Conservation (phyloP, 2,113 vertebrate genomes). For the Sapajus apella region DNA sequence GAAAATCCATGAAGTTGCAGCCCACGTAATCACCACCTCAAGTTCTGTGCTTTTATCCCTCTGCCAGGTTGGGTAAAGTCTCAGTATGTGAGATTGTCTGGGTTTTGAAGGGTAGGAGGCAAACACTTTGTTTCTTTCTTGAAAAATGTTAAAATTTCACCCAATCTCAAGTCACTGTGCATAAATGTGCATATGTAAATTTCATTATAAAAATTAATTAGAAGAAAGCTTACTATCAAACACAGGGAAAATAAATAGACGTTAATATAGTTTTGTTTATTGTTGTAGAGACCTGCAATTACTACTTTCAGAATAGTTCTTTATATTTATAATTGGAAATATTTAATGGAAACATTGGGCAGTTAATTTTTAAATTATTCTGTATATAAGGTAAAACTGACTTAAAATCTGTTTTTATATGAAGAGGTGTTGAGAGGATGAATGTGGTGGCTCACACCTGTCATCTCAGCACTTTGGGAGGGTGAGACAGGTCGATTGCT, state of each 20-base stretch:
- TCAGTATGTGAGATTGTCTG: neutral
- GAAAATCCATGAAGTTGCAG: neutral
- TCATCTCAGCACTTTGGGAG: too few relatives aligned
- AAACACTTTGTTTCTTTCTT: neutral
- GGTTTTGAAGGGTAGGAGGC: neutral
- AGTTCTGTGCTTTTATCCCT: neutral
- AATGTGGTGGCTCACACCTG: too few relatives aligned
- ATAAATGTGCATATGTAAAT: neutral
- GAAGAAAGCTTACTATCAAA: neutral
- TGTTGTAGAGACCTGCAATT: neutral
- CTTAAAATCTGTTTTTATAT: neutral
- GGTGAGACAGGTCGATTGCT: too few relatives aligned
- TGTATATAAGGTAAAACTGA: neutral
- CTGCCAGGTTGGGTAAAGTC: neutral
- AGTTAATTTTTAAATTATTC: slow-evolving; percentile 3
- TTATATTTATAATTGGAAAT: neutral
- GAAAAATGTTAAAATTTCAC: neutral
- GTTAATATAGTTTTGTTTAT: neutral
- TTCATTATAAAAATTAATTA: neutral
- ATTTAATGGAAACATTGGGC: neutral
- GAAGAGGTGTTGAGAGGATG: neutral
- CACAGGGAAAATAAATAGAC: neutral
- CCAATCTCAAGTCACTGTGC: neutral
- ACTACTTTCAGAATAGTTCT: neutral
- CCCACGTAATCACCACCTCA: neutral